phyloP scores from a whole-genome alignment of 2,113 vertebrate genomes.

The Cettia cetti region DNA sequence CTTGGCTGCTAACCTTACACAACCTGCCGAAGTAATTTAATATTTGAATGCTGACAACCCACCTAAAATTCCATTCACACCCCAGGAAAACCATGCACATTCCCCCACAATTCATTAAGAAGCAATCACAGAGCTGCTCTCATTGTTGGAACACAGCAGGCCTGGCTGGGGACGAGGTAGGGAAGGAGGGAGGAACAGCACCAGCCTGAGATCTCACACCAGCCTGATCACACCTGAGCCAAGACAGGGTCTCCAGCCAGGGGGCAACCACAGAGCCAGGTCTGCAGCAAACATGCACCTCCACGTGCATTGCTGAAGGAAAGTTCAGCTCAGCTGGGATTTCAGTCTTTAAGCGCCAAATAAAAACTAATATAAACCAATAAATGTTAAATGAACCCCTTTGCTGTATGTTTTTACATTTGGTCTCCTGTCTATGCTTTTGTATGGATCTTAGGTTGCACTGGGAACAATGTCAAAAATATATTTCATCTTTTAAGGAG shows the following conservation, averaged over 20 bases:
- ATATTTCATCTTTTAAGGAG: neutral
- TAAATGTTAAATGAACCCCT: neutral
- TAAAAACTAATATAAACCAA: neutral
- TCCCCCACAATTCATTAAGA: neutral
- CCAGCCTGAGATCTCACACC: neutral
- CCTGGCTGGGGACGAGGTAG: accelerated
- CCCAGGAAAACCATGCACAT: neutral
- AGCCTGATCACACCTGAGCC: neutral
- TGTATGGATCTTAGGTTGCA: neutral
- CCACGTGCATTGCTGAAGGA: neutral
- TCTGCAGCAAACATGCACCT: neutral
- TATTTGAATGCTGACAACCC: constrained; percentile 6
- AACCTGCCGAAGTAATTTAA: constrained; percentile 3
- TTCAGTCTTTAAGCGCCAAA: neutral
- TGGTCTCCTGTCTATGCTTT: neutral
- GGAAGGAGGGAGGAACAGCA: neutral
- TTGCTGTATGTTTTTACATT: neutral
- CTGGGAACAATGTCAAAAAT: neutral
- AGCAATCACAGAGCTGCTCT: neutral
- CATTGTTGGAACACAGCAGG: neutral
- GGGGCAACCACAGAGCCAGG: neutral
- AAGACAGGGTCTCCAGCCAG: neutral
- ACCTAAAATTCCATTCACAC: constrained; percentile 13
- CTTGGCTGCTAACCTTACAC: constrained; percentile 1
- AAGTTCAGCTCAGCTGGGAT: neutral